Evolutionary conservation across 1,140 invertebrate genomes (phyloP), one percentile per base, ranked within the genome.

Genomic region (Listronotus bonariensis): DNA sequence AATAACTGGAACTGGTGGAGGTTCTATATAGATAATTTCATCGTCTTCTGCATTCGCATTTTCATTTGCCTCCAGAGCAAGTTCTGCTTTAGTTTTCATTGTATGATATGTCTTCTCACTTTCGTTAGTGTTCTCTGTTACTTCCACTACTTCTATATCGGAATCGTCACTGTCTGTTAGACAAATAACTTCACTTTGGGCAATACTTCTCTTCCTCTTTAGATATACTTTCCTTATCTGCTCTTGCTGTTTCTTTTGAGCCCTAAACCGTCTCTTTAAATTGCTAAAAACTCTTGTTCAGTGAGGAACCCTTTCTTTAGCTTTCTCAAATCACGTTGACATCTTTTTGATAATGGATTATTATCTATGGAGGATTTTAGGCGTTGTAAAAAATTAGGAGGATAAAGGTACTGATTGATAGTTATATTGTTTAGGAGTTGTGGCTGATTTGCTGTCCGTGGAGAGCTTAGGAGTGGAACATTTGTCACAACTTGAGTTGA

Each of bases 21-120:
- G 71, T 34, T 64, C 67, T 20, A 73, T 49, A 61, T 68, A 73
- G 46, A 73, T 65, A 18, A 73, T 60, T 43, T 71, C 71, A 53
- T 73, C 71, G 56, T 73, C 67, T 48, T 54, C 59, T 3, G 7
- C 36, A 61, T 48, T 31, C 36, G 5, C 20, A 26, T 26, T 49
- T 10, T 10, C 10, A 10, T 46, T 15, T 46, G 14, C 17, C 10
- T 10, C 15, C 38, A 41, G 10, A 7, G 10, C 14, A 41, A 41
- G 10, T 41, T 11, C 10, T 14, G 10, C 38, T 11, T 41, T 41
- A 41, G 1, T 41, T 41, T 41, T 41, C 38, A 26, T 41, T 3
- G 38, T 41, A 12, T 41, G 14, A 11, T 41, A 12, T 41, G 14
- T 55, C 40, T 15, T 55, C 18, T 31, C 31, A 14, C 11, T 57